Base-by-base conservation (phyloP, 2,113 vertebrate genomes). In the Poeciliopsis turrubarensis region DNA sequence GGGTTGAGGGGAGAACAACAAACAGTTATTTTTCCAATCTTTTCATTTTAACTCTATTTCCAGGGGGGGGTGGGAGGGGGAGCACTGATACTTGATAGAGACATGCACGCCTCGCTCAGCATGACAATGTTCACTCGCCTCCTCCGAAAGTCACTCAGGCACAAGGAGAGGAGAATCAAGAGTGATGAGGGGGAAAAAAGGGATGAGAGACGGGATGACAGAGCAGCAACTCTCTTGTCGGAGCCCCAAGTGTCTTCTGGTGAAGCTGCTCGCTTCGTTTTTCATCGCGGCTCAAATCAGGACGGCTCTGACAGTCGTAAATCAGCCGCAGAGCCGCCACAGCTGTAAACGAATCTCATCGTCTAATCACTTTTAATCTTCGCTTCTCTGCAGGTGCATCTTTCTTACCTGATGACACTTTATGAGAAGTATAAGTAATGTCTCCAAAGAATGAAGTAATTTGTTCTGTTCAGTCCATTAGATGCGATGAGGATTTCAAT, bases 401-500 rank as follows among this genome's bases (percentile, higher is more conserved):
- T 84, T 89, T 89, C 44, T 95, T 94, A 76, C 94, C 95, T 2
- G 96, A 92, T 94, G 85, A 95, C 94, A 90, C 95, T 95, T 87
- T 90, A 96, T 74, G 95, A 95, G 94, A 70, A 86, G 64, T 93
- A 94, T 95, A 90, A 95, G 95, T 79, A 57, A 80, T 75, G 66
- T 61, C 84, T 74, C 70, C 64, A 67, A 85, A 75, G 73, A 41
- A 63, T 5, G 27, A 44, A 32, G 82, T 70, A 67, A 54, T 79
- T 68, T 80, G 22, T 70, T 41, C 67, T 66, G 34, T 31, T 62
- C 47, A 27, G 64, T 73, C 75, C 61, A 79, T 86, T 82, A 83
- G 65, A 70, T 10, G 37, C 72, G 47, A 82, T 68, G 8, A 68
- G 25, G 66, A 60, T 72, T 67, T 71, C 65, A 9, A 68, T 80